Percentiles rank a stretch among this genome's conserved stretches.
Conservation (phyloP, 2,113 vertebrate genomes). For the Grammomys dolichurus region DNA sequence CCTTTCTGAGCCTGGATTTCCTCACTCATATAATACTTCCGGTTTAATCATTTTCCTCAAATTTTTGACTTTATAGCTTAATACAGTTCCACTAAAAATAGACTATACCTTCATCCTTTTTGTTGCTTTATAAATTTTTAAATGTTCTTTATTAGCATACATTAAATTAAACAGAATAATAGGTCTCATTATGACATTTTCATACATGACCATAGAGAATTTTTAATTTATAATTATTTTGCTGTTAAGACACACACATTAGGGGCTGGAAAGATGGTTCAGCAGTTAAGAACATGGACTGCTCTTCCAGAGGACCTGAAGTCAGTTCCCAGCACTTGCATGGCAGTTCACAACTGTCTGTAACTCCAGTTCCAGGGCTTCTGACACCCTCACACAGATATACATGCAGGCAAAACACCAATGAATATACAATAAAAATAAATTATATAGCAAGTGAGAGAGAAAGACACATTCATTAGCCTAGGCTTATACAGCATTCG, state of each 20-base stretch:
- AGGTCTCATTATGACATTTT: background rate
- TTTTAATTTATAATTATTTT: background rate
- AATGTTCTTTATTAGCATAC: background rate
- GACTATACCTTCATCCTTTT: background rate
- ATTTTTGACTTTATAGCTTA: background rate
- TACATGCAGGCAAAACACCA: background rate
- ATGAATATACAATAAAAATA: background rate
- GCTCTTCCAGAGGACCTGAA: background rate
- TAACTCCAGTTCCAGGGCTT: background rate
- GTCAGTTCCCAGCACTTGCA: too few relatives aligned
- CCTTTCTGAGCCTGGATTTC: background rate
- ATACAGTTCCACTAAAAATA: background rate
- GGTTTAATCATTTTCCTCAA: background rate
- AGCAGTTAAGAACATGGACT: background rate
- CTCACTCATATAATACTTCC: background rate
- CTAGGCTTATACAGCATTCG: background rate
- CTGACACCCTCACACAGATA: background rate
- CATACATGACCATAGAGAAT: background rate
- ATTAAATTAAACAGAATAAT: background rate
- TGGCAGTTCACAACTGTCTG: background rate
- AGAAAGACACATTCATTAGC: background rate
- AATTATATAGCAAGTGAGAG: background rate
- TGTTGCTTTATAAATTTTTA: background rate
- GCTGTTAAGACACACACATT: background rate
- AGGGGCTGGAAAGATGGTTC: background rate